phyloP scores from a whole-genome alignment of 1,140 invertebrate genomes.

The Cotesia vestalis region DNA sequence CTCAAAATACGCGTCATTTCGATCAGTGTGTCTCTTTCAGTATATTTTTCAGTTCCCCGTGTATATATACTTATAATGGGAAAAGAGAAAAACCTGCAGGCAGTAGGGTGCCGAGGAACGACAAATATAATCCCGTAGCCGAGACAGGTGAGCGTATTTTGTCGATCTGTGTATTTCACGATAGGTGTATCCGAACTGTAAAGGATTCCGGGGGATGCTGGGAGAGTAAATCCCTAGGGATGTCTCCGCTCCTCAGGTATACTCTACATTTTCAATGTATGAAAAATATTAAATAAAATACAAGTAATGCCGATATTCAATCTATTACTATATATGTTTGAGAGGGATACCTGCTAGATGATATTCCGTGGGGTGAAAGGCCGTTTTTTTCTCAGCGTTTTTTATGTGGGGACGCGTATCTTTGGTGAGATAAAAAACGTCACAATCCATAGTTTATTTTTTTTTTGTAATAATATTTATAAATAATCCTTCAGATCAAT shows the following conservation, averaged over 20 bases:
- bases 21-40: no score
- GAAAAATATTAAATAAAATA: not conserved
- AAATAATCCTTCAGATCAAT: no score
- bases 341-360: conserved; percentile 19
- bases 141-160: conserved; percentile 58
- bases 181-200: no score
- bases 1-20: conserved; percentile 7
- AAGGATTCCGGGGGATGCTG: not conserved
- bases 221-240: conserved; percentile 42
- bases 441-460: no score
- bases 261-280: not conserved
- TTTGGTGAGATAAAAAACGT: not conserved
- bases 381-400: conserved; percentile 17
- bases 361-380: not conserved
- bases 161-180: conserved; percentile 31
- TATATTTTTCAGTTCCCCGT: not conserved
- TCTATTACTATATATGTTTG: not conserved
- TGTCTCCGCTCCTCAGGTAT: not conserved
- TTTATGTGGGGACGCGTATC: not conserved
- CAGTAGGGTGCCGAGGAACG: conserved; percentile 50
- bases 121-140: conserved; percentile 62
- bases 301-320: conserved; percentile 3
- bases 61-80: no score
- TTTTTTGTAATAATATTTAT: no score
- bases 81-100: conserved; percentile 35